These are phyloP conservation scores for Brienomyrus brachyistius DNA, from an alignment of 2,113 vertebrate genomes.

Conservation along the genomic window DNA sequence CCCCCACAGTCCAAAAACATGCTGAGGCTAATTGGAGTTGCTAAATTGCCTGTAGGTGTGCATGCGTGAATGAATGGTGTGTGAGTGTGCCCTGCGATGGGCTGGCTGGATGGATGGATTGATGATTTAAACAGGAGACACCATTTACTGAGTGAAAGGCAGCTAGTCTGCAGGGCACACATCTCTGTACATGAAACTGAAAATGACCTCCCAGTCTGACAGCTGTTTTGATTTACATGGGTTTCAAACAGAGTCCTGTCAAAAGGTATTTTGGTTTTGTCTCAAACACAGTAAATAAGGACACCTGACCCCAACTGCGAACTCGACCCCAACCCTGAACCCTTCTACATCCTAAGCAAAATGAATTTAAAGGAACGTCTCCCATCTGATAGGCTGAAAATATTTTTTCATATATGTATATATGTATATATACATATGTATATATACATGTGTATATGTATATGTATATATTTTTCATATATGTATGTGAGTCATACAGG, in stretches of 20 bases:
- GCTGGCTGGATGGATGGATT: too few relatives aligned
- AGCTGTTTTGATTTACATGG: neutral
- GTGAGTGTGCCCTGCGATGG: too few relatives aligned
- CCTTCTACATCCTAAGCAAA: neutral
- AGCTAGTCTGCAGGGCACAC: neutral
- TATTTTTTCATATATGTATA: too few relatives aligned
- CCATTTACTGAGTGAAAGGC: neutral
- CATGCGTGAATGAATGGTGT: too few relatives aligned
- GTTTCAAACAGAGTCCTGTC: neutral
- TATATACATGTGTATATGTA: too few relatives aligned
- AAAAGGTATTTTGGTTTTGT: neutral
- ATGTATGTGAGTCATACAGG: neutral
- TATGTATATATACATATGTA: too few relatives aligned
- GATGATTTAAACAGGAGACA: neutral
- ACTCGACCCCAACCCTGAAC: neutral
- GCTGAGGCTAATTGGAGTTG: too few relatives aligned
- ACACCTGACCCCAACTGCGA: neutral
- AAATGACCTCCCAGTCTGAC: neutral
- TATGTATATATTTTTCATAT: too few relatives aligned
- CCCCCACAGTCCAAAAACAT: too few relatives aligned
- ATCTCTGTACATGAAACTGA: neutral
- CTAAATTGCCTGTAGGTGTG: too few relatives aligned
- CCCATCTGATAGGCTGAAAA: neutral
- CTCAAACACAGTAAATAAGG: neutral
- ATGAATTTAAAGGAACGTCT: neutral